Percentiles rank a stretch among this genome's conserved stretches.
Evolutionary conservation across 2,888 invertebrate genomes (phyloP).

Genomic region (Cecidostiba fungosa): DNA sequence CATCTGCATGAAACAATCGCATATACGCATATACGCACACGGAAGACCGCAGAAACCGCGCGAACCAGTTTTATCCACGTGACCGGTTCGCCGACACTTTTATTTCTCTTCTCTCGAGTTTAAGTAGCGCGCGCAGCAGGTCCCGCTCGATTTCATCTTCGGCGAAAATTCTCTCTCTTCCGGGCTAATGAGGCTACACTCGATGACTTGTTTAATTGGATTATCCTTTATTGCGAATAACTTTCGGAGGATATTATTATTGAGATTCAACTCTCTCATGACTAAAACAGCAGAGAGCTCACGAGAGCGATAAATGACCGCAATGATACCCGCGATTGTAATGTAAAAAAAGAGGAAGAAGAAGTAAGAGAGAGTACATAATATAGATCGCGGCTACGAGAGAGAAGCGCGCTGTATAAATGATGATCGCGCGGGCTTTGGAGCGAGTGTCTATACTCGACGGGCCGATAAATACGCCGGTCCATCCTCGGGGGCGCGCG

Average conservation of each 20-base stretch:
- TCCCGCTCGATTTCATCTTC: neutral
- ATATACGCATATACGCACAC: neutral
- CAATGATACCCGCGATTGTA: slow-evolving; percentile 78
- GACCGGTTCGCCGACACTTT: slow-evolving; percentile 67
- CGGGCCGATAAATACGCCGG: slow-evolving; percentile 79
- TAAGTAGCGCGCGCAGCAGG: slow-evolving; percentile 26
- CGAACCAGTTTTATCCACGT: slow-evolving; percentile 65
- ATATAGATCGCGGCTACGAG: neutral
- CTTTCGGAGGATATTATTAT: no score
- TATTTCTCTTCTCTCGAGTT: slow-evolving; percentile 55
- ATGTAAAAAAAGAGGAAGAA: slow-evolving; percentile 70
- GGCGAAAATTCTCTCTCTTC: neutral
- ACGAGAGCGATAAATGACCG: slow-evolving; percentile 75
- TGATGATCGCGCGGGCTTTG: slow-evolving; percentile 69
- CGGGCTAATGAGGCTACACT: neutral
- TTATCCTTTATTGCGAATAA: neutral
- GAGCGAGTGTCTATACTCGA: slow-evolving; percentile 74
- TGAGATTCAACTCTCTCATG: no score
- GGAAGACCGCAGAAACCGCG: slow-evolving; percentile 23
- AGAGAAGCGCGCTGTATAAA: slow-evolving; percentile 70
- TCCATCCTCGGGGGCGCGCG: slow-evolving; percentile 70
- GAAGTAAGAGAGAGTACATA: slow-evolving; percentile 41
- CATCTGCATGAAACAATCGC: slow-evolving; percentile 58
- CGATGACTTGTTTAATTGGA: neutral
- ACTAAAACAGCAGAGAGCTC: slow-evolving; percentile 74